Evolutionary conservation across 2,797 vertebrate species (phyloP).

Genomic region (Aplochiton taeniatus): DNA sequence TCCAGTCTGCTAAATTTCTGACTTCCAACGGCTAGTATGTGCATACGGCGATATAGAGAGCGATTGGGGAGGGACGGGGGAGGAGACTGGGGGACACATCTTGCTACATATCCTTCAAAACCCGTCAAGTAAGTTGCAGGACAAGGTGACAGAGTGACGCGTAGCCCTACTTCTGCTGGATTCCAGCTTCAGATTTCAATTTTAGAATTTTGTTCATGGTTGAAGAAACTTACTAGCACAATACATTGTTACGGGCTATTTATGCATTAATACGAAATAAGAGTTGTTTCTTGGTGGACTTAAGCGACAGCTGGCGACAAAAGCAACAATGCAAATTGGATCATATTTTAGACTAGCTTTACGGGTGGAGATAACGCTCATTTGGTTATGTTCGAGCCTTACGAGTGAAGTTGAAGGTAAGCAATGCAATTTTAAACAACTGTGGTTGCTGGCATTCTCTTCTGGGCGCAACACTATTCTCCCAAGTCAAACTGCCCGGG

Average conservation of each 20-base stretch:
- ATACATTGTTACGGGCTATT: too few relatives aligned
- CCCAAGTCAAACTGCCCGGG: background rate
- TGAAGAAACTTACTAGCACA: background rate
- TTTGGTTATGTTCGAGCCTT: slow-evolving; percentile 51
- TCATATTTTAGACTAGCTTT: slow-evolving; percentile 12
- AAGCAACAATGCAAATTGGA: slow-evolving; percentile 41
- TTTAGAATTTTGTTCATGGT: too few relatives aligned
- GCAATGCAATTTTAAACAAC: background rate
- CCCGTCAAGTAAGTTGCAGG: too few relatives aligned
- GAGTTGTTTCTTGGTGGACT: too few relatives aligned
- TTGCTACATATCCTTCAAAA: background rate
- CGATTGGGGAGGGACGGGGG: background rate
- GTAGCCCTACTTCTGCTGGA: background rate
- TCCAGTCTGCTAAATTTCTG: too few relatives aligned
- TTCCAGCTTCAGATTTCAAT: too few relatives aligned
- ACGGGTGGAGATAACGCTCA: background rate
- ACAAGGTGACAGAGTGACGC: slow-evolving; percentile 11
- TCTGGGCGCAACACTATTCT: background rate
- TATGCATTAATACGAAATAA: too few relatives aligned
- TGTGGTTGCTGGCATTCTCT: background rate
- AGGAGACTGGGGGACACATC: background rate
- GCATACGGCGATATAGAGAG: slow-evolving; percentile 1
- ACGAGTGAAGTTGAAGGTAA: slow-evolving; percentile 59
- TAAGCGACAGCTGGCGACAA: too few relatives aligned
- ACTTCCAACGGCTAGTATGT: too few relatives aligned